Base-by-base conservation (phyloP, 1,140 invertebrate genomes). In the Heterodera schachtii region DNA sequence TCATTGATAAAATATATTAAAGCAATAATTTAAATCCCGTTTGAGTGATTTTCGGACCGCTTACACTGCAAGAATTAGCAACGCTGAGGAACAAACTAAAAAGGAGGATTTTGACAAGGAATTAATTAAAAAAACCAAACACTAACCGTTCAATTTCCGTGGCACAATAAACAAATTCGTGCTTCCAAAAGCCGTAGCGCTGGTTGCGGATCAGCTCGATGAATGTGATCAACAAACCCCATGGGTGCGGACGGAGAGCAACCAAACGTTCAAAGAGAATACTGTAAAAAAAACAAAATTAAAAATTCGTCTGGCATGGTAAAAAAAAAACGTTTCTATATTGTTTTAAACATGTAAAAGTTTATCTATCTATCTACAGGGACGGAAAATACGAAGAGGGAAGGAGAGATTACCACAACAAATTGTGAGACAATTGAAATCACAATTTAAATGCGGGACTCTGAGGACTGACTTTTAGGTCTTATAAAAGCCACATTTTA, bases 151-250 rank as follows among this genome's bases (percentile, higher is more conserved):
- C 83, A 70, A 86, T 86, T 92, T 99, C 97, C 9, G 96, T 96
- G 46, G 97, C 96, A 92, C 97, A 99, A 90, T 96, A 95, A 0
- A 99, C 97, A 92, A 99, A 99, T 84, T 99, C 96, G 90, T 99
- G 96, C 76, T 94, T 93, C 97, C 97, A 99, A 91, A 99, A 99
- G 91, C 98, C 97, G 92, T 98, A 99, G n/a, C 93, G 94, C 13
- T 95, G 95, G 92, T 99, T 99, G 81, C 98, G 98, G 86, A 99
- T 98, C 21, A 99, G 92, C 91, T 99, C 97, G 86, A 98, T 98
- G 90, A 99, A 99, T 0, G 98, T 99, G 73, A 99, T 97, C 7
- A 99, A 92, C 11, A 99, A 91, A 47, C 98, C 98, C 98, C 98
- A 99, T 2, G 98, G 98, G 92, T 99, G 97, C 9, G 98, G 98